Percentiles rank a stretch among this genome's conserved stretches.
phyloP scores from a whole-genome alignment of 2,888 invertebrate species.

The Elgonia sp. region DNA sequence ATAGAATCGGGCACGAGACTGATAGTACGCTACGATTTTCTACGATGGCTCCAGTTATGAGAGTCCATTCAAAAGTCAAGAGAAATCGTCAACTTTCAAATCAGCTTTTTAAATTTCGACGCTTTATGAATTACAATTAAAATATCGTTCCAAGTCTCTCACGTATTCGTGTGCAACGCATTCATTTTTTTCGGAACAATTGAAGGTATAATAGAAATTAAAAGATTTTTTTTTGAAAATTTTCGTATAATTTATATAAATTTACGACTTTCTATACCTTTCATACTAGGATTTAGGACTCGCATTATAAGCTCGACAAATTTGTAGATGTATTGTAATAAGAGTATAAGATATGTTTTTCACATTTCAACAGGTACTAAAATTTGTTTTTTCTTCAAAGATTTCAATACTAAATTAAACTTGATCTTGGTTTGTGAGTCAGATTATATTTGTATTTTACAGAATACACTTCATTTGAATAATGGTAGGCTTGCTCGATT shows the following conservation, averaged over 20 bases:
- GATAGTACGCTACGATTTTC: conserved; percentile 49
- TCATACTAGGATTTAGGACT: background rate
- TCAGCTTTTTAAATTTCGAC: conserved; percentile 47
- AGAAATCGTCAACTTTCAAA: conserved; percentile 64
- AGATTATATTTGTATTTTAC: conserved; percentile 24
- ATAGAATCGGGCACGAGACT: conserved; percentile 34
- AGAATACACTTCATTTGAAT: conserved; percentile 41
- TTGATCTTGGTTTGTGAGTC: conserved; percentile 13
- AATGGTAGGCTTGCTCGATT: conserved; percentile 31
- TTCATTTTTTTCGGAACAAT: too few relatives aligned
- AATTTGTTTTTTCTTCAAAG: background rate
- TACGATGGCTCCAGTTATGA: conserved; percentile 53
- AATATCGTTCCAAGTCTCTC: background rate
- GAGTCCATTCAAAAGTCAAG: conserved; percentile 21
- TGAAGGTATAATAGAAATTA: background rate
- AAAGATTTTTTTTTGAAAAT: conserved; percentile 18
- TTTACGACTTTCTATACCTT: conserved; percentile 18
- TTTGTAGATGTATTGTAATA: too few relatives aligned
- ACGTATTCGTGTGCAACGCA: too few relatives aligned
- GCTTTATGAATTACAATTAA: conserved; percentile 41
- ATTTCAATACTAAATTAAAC: background rate
- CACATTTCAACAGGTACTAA: too few relatives aligned
- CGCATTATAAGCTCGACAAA: too few relatives aligned
- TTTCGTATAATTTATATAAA: conserved; percentile 4
- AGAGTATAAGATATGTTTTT: too few relatives aligned